Conservation (phyloP, 2,113 vertebrate genomes). For the Cryptomyrus ogoouensis region DNA sequence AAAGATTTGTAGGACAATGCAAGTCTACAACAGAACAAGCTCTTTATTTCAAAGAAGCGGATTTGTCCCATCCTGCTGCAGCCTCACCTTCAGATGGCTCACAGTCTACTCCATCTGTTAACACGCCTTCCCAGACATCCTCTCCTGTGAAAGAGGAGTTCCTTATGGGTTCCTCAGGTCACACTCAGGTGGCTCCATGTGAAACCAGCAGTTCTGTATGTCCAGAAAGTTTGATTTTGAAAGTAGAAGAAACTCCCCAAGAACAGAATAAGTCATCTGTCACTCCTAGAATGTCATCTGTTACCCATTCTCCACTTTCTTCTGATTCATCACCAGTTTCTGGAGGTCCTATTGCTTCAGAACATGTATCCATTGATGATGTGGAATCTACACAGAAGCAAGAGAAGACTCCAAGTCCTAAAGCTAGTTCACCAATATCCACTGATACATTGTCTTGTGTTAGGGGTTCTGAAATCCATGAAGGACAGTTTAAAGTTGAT, state of each 20-base stretch:
- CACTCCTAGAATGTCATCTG: conserved; percentile 66
- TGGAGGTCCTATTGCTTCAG: conserved; percentile 23
- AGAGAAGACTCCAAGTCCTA: conserved; percentile 26
- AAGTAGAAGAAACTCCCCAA: conserved; percentile 23
- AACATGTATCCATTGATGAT: conserved; percentile 28
- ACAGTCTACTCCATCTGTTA: conserved; percentile 83
- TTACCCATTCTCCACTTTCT: conserved; percentile 70
- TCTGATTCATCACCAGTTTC: conserved; percentile 54
- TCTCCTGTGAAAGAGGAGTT: conserved; percentile 70
- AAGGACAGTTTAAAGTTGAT: conserved; percentile 27
- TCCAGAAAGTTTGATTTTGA: conserved; percentile 25
- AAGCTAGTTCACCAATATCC: conserved; percentile 30
- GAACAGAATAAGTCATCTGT: conserved; percentile 49
- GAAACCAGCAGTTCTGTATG: conserved; percentile 1
- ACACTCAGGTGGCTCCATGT: conserved; percentile 44
- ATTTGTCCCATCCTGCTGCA: conserved; percentile 70
- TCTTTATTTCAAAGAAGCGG: conserved; percentile 69
- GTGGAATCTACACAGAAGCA: conserved; percentile 20
- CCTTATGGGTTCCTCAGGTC: conserved; percentile 41
- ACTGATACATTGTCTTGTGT: conserved; percentile 28
- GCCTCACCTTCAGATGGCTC: conserved; percentile 85
- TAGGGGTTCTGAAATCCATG: conserved; percentile 7
- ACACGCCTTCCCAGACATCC: conserved; percentile 79
- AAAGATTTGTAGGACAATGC: conserved; percentile 55
- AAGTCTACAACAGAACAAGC: conserved; percentile 61